Conservation (phyloP, 2,113 vertebrate species). For the Lontra canadensis region DNA sequence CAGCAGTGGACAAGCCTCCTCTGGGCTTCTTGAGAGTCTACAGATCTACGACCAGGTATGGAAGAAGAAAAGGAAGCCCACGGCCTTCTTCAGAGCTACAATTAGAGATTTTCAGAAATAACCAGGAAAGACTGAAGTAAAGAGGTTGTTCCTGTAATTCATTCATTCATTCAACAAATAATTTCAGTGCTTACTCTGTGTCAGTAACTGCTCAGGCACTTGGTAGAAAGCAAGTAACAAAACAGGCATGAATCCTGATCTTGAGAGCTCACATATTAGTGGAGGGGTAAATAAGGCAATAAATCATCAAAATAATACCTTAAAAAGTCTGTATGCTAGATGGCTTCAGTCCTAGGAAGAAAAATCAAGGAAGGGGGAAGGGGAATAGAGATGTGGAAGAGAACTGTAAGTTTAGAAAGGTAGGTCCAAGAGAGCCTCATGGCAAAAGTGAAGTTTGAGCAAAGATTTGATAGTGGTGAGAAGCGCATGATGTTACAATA, state of each 20-base stretch:
- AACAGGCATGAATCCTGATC: not conserved
- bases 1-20: not conserved
- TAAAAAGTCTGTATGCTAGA: not conserved
- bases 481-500: not conserved
- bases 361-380: not conserved
- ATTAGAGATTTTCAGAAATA: not conserved
- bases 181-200: not conserved
- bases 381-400: not conserved
- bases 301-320: not conserved
- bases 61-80: not conserved
- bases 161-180: not conserved
- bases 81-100: not conserved
- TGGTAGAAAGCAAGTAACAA: not conserved
- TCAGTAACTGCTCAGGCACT: not conserved
- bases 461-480: not conserved
- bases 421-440: not conserved
- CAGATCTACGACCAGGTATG: rapidly evolving
- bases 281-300: not conserved
- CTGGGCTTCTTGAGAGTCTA: not conserved
- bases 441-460: not conserved
- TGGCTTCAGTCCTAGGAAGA: not conserved
- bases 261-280: not conserved
- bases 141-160: not conserved
- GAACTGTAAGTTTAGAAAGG: not conserved
- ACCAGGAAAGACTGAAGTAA: not conserved